A percentile compares a stretch with the other conserved stretches of the same genome.
phyloP scores from a whole-genome alignment of 2,888 invertebrate species.

The Trissolcus brochymenae region DNA sequence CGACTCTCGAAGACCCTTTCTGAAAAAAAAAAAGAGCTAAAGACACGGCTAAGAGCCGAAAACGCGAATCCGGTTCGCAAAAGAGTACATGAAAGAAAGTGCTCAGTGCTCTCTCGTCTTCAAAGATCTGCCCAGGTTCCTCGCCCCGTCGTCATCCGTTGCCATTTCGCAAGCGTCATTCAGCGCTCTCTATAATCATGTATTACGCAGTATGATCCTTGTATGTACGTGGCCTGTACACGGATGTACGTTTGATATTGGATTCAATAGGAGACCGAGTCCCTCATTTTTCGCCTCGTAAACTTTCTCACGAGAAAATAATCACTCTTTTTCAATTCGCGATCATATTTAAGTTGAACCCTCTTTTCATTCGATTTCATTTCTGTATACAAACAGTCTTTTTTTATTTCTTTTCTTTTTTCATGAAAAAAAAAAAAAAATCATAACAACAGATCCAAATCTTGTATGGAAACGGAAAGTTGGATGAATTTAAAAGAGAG shows the following conservation, averaged over 20 bases:
- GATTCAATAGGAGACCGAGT: slow-evolving; percentile 11
- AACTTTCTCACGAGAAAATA: slow-evolving; percentile 4
- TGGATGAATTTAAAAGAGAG: no score
- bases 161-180: slow-evolving; percentile 54
- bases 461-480: no score
- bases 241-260: slow-evolving; percentile 34
- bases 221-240: slow-evolving; percentile 15
- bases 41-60: slow-evolving; percentile 45
- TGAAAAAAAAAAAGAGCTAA: slow-evolving; percentile 44
- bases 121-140: slow-evolving; percentile 40
- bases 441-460: no score
- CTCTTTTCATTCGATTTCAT: no score
- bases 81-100: slow-evolving; percentile 53
- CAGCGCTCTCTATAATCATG: slow-evolving; percentile 49
- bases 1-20: slow-evolving; percentile 45
- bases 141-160: slow-evolving; percentile 33
- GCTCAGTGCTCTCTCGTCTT: slow-evolving; percentile 43
- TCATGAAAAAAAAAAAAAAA: no score
- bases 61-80: slow-evolving; percentile 51
- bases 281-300: slow-evolving; percentile 2
- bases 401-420: no score
- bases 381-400: no score
- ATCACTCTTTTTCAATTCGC: background rate
- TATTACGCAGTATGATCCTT: slow-evolving; percentile 44
- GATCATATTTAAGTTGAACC: no score